These are phyloP conservation scores for Acipenser ruthenus DNA, from an alignment of 2,797 vertebrate species.

Conservation along the genomic window DNA sequence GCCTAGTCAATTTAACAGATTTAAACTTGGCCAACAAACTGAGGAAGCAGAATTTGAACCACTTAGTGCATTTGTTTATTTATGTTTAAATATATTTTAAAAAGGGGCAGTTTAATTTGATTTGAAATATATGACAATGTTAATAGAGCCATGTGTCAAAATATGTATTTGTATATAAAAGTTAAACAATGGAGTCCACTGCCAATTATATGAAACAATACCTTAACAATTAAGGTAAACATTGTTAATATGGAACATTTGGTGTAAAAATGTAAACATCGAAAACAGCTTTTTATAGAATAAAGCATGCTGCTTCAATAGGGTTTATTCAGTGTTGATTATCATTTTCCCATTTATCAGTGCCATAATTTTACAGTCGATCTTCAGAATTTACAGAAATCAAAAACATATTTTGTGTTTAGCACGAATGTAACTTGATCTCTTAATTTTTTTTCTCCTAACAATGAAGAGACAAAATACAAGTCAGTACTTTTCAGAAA, in stretches of 20 bases:
- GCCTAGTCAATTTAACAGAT: slow-evolving; percentile 33
- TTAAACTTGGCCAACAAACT: slow-evolving; percentile 21
- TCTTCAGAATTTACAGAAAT: slow-evolving; percentile 56
- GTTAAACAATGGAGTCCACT: too few relatives aligned
- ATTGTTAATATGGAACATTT: too few relatives aligned
- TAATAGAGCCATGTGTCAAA: slow-evolving; percentile 1
- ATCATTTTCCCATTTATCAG: slow-evolving; percentile 56
- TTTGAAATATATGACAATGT: slow-evolving; percentile 12
- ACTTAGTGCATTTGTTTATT: slow-evolving; percentile 26
- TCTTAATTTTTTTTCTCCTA: too few relatives aligned
- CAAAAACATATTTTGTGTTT: slow-evolving; percentile 55
- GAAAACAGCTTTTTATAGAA: slow-evolving; percentile 19
- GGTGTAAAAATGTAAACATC: too few relatives aligned
- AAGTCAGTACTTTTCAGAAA: slow-evolving; percentile 43
- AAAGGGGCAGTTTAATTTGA: not conserved
- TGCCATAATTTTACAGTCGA: slow-evolving; percentile 56
- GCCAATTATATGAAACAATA: too few relatives aligned
- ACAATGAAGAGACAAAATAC: too few relatives aligned
- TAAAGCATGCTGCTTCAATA: slow-evolving; percentile 41
- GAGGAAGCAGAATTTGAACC: slow-evolving; percentile 22
- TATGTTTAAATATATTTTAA: not conserved
- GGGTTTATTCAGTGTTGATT: slow-evolving; percentile 53
- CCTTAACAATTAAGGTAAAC: not conserved
- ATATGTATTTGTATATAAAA: too few relatives aligned
- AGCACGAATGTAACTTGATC: too few relatives aligned